These are phyloP conservation scores for Notocelia uddmanniana DNA, from an alignment of 2,888 invertebrate species.

Conservation along the genomic window DNA sequence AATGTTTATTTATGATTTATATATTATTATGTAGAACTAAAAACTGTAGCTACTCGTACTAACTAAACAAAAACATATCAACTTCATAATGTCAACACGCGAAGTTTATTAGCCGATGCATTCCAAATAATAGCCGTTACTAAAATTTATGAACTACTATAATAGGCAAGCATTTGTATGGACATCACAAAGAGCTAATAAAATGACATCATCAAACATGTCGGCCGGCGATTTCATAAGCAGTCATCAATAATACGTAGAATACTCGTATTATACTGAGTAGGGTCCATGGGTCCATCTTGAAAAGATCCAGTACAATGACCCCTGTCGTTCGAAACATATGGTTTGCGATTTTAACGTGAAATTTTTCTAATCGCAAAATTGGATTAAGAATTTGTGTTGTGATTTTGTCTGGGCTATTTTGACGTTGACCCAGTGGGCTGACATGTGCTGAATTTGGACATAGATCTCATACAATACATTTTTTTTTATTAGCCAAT, in stretches of 20 bases:
- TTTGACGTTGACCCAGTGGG: constrained; percentile 66
- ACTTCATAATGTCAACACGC: constrained; percentile 13
- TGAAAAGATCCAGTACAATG: constrained; percentile 73
- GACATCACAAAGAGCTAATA: constrained; percentile 67
- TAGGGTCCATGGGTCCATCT: constrained; percentile 61
- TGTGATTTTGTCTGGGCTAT: constrained; percentile 70
- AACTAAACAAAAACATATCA: not conserved
- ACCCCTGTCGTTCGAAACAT: constrained; percentile 68
- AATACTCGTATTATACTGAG: constrained; percentile 59
- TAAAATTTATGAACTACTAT: constrained; percentile 62
- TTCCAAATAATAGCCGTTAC: constrained; percentile 55
- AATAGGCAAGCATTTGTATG: constrained; percentile 60
- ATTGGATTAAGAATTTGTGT: constrained; percentile 79
- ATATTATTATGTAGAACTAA: not conserved
- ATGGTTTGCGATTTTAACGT: constrained; percentile 64
- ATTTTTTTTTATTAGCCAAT: not conserved
- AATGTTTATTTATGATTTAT: too few species aligned
- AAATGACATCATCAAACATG: constrained; percentile 65
- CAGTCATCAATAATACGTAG: constrained; percentile 72
- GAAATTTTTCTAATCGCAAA: constrained; percentile 70
- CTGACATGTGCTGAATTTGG: constrained; percentile 64
- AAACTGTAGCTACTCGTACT: too few species aligned
- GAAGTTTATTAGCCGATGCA: constrained; percentile 54
- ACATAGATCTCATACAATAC: constrained; percentile 59
- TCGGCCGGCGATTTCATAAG: constrained; percentile 70